These are phyloP conservation scores for Catocala sponsa DNA, from an alignment of 2,888 invertebrate species.

Conservation along the genomic window DNA sequence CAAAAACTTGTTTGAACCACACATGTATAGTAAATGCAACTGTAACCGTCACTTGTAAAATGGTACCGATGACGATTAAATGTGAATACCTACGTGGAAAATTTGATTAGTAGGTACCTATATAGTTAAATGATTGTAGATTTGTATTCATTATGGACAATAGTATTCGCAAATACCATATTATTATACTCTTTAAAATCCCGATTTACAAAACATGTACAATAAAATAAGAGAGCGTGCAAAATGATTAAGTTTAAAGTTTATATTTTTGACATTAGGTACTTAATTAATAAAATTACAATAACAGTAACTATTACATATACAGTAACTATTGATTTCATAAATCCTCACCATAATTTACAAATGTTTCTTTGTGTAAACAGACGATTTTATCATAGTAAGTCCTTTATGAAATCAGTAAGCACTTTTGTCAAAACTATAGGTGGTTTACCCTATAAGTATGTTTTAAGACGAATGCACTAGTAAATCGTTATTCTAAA, in stretches of 20 bases:
- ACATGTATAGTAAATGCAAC: too few relatives aligned
- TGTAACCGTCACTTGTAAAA: too few relatives aligned
- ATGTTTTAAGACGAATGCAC: background rate
- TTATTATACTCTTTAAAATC: background rate
- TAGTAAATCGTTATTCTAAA: background rate
- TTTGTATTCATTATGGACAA: background rate
- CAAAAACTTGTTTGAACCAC: too few relatives aligned
- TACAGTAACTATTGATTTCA: conserved; percentile 17
- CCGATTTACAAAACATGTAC: background rate
- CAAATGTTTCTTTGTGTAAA: background rate
- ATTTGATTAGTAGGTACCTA: too few relatives aligned
- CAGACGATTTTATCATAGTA: too few relatives aligned
- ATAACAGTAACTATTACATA: too few relatives aligned
- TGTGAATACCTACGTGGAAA: too few relatives aligned
- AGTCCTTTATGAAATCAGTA: conserved; percentile 5
- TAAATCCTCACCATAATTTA: conserved; percentile 9
- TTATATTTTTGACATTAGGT: conserved; percentile 17
- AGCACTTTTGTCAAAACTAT: conserved; percentile 10
- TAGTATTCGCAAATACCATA: background rate
- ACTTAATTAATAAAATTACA: conserved; percentile 1
- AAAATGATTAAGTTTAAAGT: conserved; percentile 9
- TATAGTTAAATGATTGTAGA: too few relatives aligned
- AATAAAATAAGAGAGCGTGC: conserved; percentile 2
- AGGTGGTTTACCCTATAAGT: background rate
- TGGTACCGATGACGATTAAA: too few relatives aligned